Evolutionary conservation across 2,888 invertebrate genomes (phyloP), one percentile per base, ranked within the genome.

Genomic region (Andricus curvator): DNA sequence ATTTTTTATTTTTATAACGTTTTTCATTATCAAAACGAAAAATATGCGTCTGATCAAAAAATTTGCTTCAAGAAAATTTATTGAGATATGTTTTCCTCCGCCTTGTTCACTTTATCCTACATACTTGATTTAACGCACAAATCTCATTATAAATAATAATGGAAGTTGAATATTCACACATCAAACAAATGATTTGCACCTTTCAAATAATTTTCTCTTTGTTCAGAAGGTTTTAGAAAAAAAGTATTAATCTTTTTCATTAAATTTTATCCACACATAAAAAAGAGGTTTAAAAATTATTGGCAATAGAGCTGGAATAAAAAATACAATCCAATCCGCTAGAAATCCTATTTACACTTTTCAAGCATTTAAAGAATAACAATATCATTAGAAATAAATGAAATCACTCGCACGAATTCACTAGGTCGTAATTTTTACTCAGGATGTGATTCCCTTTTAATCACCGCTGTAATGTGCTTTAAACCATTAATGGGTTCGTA

Each of bases 401-500:
- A 33, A 51, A 74, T 56, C 22, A 74, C 33, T 51, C 20, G 37
- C 33, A 56, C 56, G 56, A 74, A 56, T 56, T 74, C 56, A 22
- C 29, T 37, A 13, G 56, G 33, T 74, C 74, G 56, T 74, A 37
- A 56, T 56, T 56, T 74, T 56, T 74, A 29, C 60, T 64, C 56
- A 74, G 56, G 56, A 33, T 56, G 56, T 33, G 37, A 56, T 56
- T 74, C 51, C 8, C 15, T 56, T 51, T 74, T 74, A 37, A 74
- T 74, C 33, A 11, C 37, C 33, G 33, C 33, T 25, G 70, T 48
- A 70, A 70, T 29, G 51, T 70, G 48, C 48, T 25, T 48, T 70
- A 48, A 70, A 48, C 25, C 48, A 70, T 56, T 74, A 74, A 74
- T 74, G 56, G 70, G 56, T 29, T 22, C 56, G 74, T 74, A 74